Base-by-base conservation (phyloP, 2,888 invertebrate species). In the Parnassius apollo region DNA sequence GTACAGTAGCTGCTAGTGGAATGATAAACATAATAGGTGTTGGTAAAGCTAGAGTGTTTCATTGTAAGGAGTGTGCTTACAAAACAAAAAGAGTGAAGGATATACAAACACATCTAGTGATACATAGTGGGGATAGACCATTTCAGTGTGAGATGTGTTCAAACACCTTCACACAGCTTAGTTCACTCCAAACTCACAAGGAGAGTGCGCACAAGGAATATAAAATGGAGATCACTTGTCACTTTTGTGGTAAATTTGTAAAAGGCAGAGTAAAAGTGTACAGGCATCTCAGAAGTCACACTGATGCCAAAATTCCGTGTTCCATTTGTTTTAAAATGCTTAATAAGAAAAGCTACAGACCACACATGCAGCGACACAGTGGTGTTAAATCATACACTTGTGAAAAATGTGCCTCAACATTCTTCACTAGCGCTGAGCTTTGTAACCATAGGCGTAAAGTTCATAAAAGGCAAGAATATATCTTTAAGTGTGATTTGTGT, bases 331-430 rank as follows among this genome's bases (percentile, higher is more conserved):
- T 75, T 11, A 83, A 83, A 68, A 66, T 73, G 0, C 71, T 88
- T 0, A 77, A 74, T 56, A 75, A 69, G 22, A 76, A 73, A 10
- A 62, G 62, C 51, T 70, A 84, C 10, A 61, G 59, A 0, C 65
- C 66, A 2, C 90, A 91, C 54, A 81, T 88, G 80, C 68, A 73
- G 55, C 67, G 90, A 12, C 90, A 90, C 59, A 74, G 72, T 1
- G 85, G 83, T 1, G 68, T 81, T 0, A 87, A 83, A 64, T 71
- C 78, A 0, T 86, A 67, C 61, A 76, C 85, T 0, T 90, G 90
- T 72, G 89, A 89, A 59, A 72, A 72, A 12, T 91, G 90, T 68
- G 83, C 85, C 0, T 75, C 80, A 8, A 75, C 83, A 18, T 90
- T 86, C 62, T 87, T 72, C 57, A 85, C 86, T 0, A 56, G 71